Conservation (phyloP, 2,888 invertebrate genomes). For the Lepidocyrtinus sp. region DNA sequence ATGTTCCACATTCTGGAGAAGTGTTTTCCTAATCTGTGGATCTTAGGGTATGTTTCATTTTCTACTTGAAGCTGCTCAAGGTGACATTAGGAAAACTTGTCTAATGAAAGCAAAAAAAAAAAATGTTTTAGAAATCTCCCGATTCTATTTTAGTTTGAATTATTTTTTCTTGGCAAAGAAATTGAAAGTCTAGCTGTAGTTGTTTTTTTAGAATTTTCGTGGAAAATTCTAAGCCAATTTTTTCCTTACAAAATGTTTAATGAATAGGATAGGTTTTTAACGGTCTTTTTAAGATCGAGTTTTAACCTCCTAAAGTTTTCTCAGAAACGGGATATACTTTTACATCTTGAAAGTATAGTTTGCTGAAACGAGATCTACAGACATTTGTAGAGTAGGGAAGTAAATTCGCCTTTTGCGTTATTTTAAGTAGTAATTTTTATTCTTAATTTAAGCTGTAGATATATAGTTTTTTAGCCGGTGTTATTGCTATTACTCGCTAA, state of each 20-base stretch:
- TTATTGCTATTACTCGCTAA: constrained; percentile 27
- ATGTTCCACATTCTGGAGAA: no score
- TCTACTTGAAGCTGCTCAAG: background rate
- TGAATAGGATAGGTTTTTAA: background rate
- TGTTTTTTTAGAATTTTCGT: constrained; percentile 3
- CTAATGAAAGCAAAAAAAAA: background rate
- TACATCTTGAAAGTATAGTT: no score
- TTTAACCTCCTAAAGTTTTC: no score
- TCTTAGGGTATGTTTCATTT: background rate
- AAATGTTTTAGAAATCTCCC: background rate
- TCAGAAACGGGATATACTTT: no score
- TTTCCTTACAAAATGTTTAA: background rate
- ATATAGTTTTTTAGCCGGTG: constrained; percentile 51
- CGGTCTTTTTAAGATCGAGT: background rate
- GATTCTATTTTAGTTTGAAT: background rate
- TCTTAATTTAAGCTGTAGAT: no score
- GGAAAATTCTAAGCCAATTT: constrained; percentile 4
- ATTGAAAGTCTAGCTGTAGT: no score
- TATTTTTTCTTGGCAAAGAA: background rate
- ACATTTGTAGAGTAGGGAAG: no score
- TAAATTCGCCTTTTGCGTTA: no score
- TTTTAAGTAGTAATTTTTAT: no score
- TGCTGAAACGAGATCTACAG: no score
- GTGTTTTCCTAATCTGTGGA: no score
- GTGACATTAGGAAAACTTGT: background rate